A percentile compares a stretch with the other conserved stretches of the same genome.
Conservation (phyloP, 2,113 vertebrate species). For the Redunca redunca region DNA sequence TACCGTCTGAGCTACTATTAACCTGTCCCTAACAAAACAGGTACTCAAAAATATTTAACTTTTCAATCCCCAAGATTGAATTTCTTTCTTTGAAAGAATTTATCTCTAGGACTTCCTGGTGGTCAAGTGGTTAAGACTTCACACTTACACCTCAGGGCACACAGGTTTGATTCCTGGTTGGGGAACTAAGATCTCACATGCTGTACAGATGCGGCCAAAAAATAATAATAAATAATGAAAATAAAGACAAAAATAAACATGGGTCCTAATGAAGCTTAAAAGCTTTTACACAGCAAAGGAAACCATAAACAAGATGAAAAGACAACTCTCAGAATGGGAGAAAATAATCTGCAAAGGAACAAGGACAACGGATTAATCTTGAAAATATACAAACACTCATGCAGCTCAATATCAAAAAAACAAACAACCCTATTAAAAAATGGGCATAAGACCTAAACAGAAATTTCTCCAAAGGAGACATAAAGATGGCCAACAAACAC, state of each 20-base stretch:
- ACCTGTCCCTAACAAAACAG: background rate
- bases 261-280: background rate
- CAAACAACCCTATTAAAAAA: background rate
- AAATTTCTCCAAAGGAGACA: background rate
- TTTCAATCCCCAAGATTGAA: background rate
- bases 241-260: background rate
- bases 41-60: background rate
- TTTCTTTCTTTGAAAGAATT: background rate
- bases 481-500: background rate
- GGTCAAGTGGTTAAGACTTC: background rate
- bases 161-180: background rate
- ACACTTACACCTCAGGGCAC: background rate
- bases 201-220: background rate
- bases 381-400: background rate
- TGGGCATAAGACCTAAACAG: background rate
- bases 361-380: background rate
- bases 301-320: background rate
- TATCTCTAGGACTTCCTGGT: background rate
- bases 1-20: no score
- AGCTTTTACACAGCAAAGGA: background rate
- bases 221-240: background rate
- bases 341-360: background rate
- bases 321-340: background rate
- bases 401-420: background rate
- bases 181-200: background rate